These are phyloP conservation scores for Echinarachnius parma DNA, from an alignment of 53 echinoderm and acorn worm species.

Conservation along the genomic window DNA sequence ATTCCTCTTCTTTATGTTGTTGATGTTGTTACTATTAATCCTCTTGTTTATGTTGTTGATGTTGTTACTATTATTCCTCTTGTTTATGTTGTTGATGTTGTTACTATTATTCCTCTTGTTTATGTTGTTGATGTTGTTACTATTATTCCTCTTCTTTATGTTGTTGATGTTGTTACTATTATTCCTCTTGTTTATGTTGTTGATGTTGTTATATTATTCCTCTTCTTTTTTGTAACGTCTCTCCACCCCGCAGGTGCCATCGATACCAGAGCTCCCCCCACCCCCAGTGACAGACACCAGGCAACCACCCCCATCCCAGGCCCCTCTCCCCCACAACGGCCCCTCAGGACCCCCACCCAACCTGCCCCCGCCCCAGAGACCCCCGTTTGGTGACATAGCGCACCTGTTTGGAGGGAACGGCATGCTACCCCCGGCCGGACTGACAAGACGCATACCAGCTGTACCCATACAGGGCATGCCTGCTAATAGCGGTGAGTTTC, in stretches of 20 bases:
- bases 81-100: too few species aligned
- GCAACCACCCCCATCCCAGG: background rate
- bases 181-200: background rate
- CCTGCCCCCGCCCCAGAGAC: conserved; percentile 51
- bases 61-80: too few species aligned
- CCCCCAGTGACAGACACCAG: conserved; percentile 9
- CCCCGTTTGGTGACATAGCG: conserved; percentile 14
- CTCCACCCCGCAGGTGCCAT: background rate
- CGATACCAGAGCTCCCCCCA: background rate
- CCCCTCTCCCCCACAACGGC: conserved; percentile 1
- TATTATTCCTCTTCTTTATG: background rate
- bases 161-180: background rate
- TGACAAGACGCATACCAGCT: conserved; percentile 4
- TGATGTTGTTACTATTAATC: too few species aligned
- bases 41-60: too few species aligned
- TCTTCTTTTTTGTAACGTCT: background rate
- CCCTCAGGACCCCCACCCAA: conserved; percentile 44
- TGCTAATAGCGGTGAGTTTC: conserved; percentile 7
- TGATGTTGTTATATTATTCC: background rate
- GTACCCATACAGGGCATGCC: conserved; percentile 32
- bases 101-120: too few species aligned
- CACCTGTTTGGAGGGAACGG: conserved; percentile 40
- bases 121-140: too few species aligned
- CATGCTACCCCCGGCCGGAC: conserved; percentile 4
- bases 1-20: too few species aligned